A percentile compares a stretch with the other conserved stretches of the same genome.
Evolutionary conservation across 2,113 vertebrate genomes (phyloP).

Genomic region (Hippocampus abdominalis): DNA sequence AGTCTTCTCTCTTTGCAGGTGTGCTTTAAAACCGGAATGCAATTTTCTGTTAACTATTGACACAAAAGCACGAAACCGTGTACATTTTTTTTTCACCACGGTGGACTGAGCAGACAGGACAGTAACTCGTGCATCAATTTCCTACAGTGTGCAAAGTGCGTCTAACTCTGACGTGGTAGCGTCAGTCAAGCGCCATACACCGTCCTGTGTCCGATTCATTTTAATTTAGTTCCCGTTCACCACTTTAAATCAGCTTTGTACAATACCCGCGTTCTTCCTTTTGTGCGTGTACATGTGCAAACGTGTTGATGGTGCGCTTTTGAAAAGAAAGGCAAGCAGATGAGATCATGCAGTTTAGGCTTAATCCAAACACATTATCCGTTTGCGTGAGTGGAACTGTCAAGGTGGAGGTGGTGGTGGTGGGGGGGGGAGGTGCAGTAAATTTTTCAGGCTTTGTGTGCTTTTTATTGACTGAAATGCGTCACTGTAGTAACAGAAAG

Average conservation of each 20-base stretch:
- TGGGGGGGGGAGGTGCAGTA: conserved; percentile 56
- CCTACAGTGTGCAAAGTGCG: not conserved
- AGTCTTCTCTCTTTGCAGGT: conserved; percentile 48
- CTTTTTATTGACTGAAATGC: conserved; percentile 77
- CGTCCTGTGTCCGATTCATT: conserved; percentile 85
- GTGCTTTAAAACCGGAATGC: conserved; percentile 8
- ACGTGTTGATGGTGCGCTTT: conserved; percentile 48
- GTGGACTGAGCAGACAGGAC: not conserved
- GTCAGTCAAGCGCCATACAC: conserved; percentile 58
- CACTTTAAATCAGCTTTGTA: conserved; percentile 83
- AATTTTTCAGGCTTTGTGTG: conserved; percentile 78
- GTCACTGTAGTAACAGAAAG: conserved; percentile 79
- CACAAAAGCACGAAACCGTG: not conserved
- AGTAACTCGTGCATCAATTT: not conserved
- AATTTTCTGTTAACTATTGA: not conserved
- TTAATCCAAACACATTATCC: conserved; percentile 43
- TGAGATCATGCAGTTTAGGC: conserved; percentile 26
- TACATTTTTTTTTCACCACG: not conserved
- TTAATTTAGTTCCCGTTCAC: conserved; percentile 82
- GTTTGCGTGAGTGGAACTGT: conserved; percentile 67
- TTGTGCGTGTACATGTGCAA: conserved; percentile 74
- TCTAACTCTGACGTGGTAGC: not conserved
- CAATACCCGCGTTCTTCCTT: conserved; percentile 64
- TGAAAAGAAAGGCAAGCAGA: conserved; percentile 15
- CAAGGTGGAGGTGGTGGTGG: not conserved